Conservation (phyloP, 2,113 vertebrate genomes). For the Pelecanoides urinatrix region DNA sequence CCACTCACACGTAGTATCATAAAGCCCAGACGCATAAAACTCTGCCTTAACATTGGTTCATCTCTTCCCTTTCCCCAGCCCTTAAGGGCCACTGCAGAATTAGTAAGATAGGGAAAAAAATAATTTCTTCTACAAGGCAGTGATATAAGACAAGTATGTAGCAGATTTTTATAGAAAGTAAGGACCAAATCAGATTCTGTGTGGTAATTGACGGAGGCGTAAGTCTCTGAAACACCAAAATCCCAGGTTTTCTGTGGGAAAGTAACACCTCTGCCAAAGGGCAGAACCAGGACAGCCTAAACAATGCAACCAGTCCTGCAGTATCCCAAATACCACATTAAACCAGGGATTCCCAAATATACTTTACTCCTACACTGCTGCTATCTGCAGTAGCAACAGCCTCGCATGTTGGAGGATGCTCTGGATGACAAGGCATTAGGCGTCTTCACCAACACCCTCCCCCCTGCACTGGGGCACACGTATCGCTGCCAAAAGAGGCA, state of each 20-base stretch:
- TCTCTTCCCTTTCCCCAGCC: background rate
- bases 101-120: too few relatives aligned
- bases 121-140: background rate
- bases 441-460: background rate
- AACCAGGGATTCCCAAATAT: background rate
- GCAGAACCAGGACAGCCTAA: background rate
- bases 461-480: fast-evolving
- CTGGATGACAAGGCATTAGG: background rate
- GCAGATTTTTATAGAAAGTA: background rate
- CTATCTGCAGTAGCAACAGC: background rate
- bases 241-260: background rate
- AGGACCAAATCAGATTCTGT: background rate
- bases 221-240: background rate
- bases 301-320: background rate
- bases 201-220: background rate
- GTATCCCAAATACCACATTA: background rate
- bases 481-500: background rate
- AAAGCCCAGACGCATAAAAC: background rate
- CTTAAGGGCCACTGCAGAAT: background rate
- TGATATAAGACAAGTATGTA: background rate
- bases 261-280: background rate
- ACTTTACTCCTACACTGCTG: background rate
- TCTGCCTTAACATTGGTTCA: background rate
- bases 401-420: background rate
- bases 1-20: background rate